phyloP scores from a whole-genome alignment of 2,797 vertebrate species.

The Podarcis siculus region DNA sequence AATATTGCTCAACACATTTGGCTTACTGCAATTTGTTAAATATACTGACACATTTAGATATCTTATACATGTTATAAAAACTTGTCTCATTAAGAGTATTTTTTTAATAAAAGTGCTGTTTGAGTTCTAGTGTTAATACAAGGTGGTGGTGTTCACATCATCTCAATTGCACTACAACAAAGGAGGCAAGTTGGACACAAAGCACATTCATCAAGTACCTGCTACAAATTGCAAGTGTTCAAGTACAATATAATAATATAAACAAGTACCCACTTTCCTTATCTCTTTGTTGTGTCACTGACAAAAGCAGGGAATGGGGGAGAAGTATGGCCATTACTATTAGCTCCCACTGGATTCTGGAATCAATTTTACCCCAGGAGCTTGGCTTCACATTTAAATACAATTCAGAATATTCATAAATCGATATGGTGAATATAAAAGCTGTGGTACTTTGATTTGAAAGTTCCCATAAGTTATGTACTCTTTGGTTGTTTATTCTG shows the following conservation, averaged over 20 bases:
- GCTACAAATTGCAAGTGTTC: slow-evolving; percentile 73
- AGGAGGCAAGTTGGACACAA: slow-evolving; percentile 67
- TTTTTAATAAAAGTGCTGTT: slow-evolving; percentile 68
- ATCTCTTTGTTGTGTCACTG: slow-evolving; percentile 63
- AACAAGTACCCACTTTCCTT: slow-evolving; percentile 68
- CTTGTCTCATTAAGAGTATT: slow-evolving; percentile 54
- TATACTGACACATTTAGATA: slow-evolving; percentile 51
- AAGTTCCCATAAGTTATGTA: slow-evolving; percentile 50
- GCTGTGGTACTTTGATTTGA: slow-evolving; percentile 53
- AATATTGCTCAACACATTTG: slow-evolving; percentile 57
- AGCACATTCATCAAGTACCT: slow-evolving; percentile 75
- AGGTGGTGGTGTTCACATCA: slow-evolving; percentile 53
- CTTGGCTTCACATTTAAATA: slow-evolving; percentile 71
- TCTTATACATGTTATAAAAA: slow-evolving; percentile 33
- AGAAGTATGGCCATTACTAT: slow-evolving; percentile 46
- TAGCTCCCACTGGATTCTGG: slow-evolving; percentile 52
- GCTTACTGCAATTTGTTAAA: slow-evolving; percentile 59
- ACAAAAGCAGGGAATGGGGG: slow-evolving; percentile 49
- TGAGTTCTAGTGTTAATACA: slow-evolving; percentile 66
- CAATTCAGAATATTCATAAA: slow-evolving; percentile 61
- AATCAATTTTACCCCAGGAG: slow-evolving; percentile 63
- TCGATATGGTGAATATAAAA: slow-evolving; percentile 63
- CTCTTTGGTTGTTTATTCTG: slow-evolving; percentile 72
- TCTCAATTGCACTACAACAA: slow-evolving; percentile 63
- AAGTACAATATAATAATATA: slow-evolving; percentile 75